Base-by-base conservation (phyloP, 92 coral and sea anemone species). In the Palythoa heliodiscus region DNA sequence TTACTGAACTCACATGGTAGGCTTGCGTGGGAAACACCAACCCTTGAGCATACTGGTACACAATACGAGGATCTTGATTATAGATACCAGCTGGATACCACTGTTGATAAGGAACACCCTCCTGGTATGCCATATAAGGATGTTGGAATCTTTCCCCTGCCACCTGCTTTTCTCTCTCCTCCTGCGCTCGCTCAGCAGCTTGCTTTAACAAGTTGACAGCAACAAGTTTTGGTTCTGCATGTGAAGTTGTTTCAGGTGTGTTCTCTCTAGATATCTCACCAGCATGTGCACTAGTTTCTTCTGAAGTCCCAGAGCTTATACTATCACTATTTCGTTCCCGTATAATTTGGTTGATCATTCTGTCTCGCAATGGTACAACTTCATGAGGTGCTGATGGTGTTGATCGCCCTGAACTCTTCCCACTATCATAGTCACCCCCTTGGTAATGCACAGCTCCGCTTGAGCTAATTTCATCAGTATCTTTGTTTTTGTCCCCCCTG, bases 311-410 rank as follows among this genome's bases (percentile, higher is more conserved):
- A 9, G 99, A 96, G 85, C 99, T 94, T 72, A 95, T 88, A 78
- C 99, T 96, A 83, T 96, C 99, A 86, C 99, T 96, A 43, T 91
- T 96, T 3, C 98, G 88, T 60, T 94, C 94, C 71, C 98, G 89
- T 11, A 61, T n/a, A 71, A 86, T 82, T 52, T 87, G 85, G 54
- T 76, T 83, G 16, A 78, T 86, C 53, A 86, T 78, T 38, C 93
- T 91, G 75, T 93, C 97, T 20, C 93, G 91, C 19, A 90, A 85
- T 29, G 89, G 89, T 47, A 83, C 70, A 23, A 68, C 75, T 5
- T 94, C 98, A 71, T 86, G 88, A 4, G 92, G 85, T 63, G 93
- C 93, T 50, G 91, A 92, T 71, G 98, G 98, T 19, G 98, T 94
- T 24, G 98, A 94, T 24, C 93, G 88, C 9, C 98, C 98, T 25